Evolutionary conservation across 2,113 vertebrate genomes (phyloP).

Genomic region (Poecile atricapillus): DNA sequence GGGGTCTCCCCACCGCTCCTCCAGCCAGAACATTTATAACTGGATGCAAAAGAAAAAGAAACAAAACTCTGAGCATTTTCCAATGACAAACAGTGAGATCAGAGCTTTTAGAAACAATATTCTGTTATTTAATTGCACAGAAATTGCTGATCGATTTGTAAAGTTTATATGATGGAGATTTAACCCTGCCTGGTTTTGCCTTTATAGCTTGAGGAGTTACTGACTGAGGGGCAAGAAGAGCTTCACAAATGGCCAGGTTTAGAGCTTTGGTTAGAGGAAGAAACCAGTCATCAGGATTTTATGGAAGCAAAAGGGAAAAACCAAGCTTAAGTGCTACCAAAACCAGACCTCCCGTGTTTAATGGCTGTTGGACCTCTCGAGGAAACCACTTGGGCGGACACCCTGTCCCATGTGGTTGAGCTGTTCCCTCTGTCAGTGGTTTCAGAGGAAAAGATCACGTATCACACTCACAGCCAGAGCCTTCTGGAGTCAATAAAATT

Average conservation of each 20-base stretch:
- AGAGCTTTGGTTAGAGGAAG: not conserved
- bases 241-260: not conserved
- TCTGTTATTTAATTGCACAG: not conserved
- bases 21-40: not conserved
- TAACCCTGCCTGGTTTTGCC: not conserved
- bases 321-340: not conserved
- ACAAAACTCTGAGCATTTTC: not conserved
- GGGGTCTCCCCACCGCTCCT: not conserved
- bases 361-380: slow-evolving; percentile 10
- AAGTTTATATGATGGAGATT: not conserved
- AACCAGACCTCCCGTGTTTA: slow-evolving; percentile 36
- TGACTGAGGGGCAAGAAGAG: not conserved
- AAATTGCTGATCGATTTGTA: not conserved
- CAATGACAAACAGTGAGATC: not conserved
- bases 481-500: not conserved
- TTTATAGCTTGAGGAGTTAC: not conserved
- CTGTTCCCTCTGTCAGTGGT: not conserved
- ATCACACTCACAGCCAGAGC: not conserved
- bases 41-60: not conserved
- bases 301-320: not conserved
- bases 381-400: slow-evolving; percentile 24
- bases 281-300: not conserved
- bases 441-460: not conserved
- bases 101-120: not conserved
- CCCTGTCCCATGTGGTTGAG: not conserved